Percentiles rank a stretch among this genome's conserved stretches.
These are phyloP conservation scores for Corythornis madagascariensis DNA, from an alignment of 2,113 vertebrate genomes.

Conservation along the genomic window DNA sequence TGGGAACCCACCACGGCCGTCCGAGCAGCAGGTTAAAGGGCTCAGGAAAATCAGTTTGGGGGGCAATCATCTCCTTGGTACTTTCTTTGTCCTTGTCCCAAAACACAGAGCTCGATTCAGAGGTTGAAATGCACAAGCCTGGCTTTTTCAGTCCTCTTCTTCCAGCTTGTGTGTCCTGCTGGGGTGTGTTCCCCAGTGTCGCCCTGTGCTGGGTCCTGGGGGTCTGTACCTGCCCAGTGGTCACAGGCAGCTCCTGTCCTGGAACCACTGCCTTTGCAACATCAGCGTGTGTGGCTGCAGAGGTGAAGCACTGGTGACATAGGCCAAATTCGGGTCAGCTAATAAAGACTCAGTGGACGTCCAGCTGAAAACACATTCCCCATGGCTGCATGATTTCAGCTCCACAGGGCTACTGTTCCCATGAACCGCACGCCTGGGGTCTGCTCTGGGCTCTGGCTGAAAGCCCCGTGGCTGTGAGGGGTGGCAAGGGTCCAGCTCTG, in stretches of 20 bases:
- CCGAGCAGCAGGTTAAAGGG: not conserved
- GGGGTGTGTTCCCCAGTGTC: accelerated
- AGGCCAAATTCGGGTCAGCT: not conserved
- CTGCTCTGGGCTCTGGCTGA: not conserved
- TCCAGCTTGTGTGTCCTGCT: not conserved
- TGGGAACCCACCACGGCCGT: accelerated
- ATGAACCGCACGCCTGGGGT: accelerated
- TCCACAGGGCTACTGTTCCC: not conserved
- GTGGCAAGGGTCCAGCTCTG: not conserved
- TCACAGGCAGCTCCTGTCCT: not conserved
- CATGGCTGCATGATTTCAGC: accelerated
- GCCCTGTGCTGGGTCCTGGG: not conserved
- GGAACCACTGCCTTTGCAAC: accelerated
- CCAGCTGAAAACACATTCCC: not conserved
- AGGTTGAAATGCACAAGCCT: accelerated
- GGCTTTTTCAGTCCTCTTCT: not conserved
- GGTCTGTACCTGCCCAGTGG: not conserved
- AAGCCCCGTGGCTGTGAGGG: no score
- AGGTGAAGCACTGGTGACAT: no score
- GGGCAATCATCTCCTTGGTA: not conserved
- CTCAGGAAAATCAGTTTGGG: not conserved
- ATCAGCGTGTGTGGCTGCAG: accelerated
- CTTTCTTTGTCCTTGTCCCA: no score
- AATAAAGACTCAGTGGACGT: not conserved
- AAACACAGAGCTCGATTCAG: accelerated